These are phyloP conservation scores for Phoxinus dragarum DNA, from an alignment of 2,797 vertebrate species.

Conservation along the genomic window DNA sequence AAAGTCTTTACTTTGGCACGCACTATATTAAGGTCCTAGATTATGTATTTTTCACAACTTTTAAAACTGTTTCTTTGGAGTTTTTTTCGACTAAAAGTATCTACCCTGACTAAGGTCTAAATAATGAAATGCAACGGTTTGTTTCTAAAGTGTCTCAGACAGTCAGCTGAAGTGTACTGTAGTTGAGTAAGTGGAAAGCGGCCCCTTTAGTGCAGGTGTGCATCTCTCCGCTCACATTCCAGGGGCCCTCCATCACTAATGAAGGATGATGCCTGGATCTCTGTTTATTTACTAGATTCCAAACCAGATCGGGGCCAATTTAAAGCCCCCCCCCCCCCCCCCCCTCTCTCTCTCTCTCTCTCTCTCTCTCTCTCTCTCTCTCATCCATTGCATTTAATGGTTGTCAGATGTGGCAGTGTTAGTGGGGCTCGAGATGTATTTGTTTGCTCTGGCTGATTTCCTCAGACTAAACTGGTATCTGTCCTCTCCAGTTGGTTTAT, in stretches of 20 bases:
- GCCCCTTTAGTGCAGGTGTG: constrained; percentile 63
- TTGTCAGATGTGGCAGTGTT: constrained; percentile 85
- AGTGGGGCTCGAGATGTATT: constrained; percentile 82
- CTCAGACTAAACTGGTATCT: constrained; percentile 87
- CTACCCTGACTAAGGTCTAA: background rate
- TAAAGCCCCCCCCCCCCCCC: constrained; percentile 53
- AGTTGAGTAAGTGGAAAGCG: background rate
- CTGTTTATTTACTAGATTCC: constrained; percentile 88
- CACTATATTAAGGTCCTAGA: background rate
- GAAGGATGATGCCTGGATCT: constrained; percentile 78
- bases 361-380: constrained; percentile 55
- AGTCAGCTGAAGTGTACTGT: background rate
- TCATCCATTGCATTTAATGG: constrained; percentile 83
- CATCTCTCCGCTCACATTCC: constrained; percentile 60
- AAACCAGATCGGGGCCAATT: constrained; percentile 80
- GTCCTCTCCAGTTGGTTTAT: constrained; percentile 87
- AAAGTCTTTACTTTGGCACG: background rate
- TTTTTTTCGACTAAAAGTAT: background rate
- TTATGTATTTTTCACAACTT: background rate
- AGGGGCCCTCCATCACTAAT: constrained; percentile 69
- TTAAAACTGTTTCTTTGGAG: background rate
- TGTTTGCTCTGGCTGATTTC: constrained; percentile 93
- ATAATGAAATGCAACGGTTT: background rate
- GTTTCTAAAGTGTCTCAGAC: background rate
- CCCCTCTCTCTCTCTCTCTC: constrained; percentile 53